Evolutionary conservation across 2,797 vertebrate genomes (phyloP).

Genomic region (Cebuella pygmaea): DNA sequence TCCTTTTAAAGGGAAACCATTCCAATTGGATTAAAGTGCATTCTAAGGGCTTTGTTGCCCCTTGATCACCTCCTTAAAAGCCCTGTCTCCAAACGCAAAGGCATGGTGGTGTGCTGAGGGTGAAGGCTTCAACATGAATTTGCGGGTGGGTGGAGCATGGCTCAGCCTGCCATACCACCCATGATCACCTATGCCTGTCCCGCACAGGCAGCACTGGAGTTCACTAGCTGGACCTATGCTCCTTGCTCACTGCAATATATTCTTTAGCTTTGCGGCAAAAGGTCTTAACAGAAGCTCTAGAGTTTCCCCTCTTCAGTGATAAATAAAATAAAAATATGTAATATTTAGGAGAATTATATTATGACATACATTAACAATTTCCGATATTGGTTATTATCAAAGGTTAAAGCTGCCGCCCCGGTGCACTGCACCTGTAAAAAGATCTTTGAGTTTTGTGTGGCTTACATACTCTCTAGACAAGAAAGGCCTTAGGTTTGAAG

Average conservation of each 20-base stretch:
- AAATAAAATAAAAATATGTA: background rate
- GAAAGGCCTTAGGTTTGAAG: background rate
- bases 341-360: no score
- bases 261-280: background rate
- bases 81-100: fast-evolving
- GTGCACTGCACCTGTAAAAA: fast-evolving
- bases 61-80: background rate
- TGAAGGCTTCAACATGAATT: background rate
- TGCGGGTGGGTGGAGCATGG: fast-evolving
- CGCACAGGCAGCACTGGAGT: fast-evolving
- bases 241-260: fast-evolving
- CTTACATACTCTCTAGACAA: background rate
- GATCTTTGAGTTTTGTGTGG: no score
- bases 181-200: fast-evolving
- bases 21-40: no score
- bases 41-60: background rate
- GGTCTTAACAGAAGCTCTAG: background rate
- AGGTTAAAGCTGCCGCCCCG: background rate
- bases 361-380: fast-evolving
- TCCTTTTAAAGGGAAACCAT: background rate
- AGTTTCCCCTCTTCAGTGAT: background rate
- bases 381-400: fast-evolving
- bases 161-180: background rate
- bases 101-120: fast-evolving
- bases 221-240: fast-evolving